These are phyloP conservation scores for Dryadula phaetusa DNA, from an alignment of 2,888 invertebrate species.

Conservation along the genomic window DNA sequence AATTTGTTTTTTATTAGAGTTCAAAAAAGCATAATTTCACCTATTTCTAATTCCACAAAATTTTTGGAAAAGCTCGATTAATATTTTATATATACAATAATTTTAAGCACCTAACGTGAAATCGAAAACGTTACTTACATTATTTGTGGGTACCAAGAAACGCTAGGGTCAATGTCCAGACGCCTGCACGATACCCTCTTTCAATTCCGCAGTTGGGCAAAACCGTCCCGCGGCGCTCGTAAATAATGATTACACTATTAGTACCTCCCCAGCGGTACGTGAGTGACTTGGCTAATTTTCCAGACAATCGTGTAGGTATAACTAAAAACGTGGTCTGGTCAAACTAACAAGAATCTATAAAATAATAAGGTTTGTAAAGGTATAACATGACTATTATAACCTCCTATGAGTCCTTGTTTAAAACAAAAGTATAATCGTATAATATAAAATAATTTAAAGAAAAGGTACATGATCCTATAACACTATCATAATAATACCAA, in stretches of 20 bases:
- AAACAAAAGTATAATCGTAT: too few relatives aligned
- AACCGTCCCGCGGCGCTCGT: constrained; percentile 39
- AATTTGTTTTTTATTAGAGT: too few relatives aligned
- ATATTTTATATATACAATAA: not conserved
- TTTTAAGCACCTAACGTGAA: not conserved
- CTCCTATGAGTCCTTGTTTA: too few relatives aligned
- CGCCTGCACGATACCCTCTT: constrained; percentile 32
- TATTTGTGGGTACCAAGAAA: constrained; percentile 6
- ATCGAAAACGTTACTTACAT: not conserved
- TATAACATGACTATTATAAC: too few relatives aligned
- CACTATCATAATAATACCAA: too few relatives aligned
- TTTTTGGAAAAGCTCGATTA: constrained; percentile 1
- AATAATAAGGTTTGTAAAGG: too few relatives aligned
- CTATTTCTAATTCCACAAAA: not conserved
- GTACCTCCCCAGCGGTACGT: constrained; percentile 13
- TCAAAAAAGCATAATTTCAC: too few relatives aligned
- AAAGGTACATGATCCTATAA: too few relatives aligned
- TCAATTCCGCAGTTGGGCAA: constrained; percentile 23
- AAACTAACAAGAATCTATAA: not conserved
- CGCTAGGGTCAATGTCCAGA: constrained; percentile 43
- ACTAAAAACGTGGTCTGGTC: not conserved
- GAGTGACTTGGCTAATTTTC: constrained; percentile 22
- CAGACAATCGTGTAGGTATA: constrained; percentile 8
- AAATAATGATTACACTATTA: constrained; percentile 40
- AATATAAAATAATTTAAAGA: too few relatives aligned